Conservation (phyloP, 2,797 vertebrate species). For the Poecilia picta region DNA sequence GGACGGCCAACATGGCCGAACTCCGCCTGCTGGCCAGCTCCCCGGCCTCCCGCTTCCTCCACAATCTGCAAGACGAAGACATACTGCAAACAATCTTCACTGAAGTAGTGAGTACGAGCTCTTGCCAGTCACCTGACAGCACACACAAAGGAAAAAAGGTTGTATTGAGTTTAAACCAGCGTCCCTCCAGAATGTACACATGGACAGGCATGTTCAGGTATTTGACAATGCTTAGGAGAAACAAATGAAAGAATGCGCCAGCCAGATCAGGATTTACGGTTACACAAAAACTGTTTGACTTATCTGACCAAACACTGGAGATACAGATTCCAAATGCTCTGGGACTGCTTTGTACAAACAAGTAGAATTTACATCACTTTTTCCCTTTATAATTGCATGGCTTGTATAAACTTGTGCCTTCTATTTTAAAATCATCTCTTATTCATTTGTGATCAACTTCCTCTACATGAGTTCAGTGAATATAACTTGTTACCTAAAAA, state of each 20-base stretch:
- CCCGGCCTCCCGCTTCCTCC: constrained; percentile 85
- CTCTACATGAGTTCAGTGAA: background rate
- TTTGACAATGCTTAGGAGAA: constrained; percentile 43
- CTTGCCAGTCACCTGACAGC: constrained; percentile 34
- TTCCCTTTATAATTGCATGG: background rate
- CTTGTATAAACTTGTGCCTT: background rate
- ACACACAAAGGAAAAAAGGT: constrained; percentile 3
- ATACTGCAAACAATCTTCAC: constrained; percentile 83
- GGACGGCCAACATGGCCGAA: constrained; percentile 85
- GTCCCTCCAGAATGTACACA: constrained; percentile 31
- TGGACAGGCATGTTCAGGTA: constrained; percentile 53
- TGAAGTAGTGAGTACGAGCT: constrained; percentile 84
- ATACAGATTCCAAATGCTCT: constrained; percentile 1
- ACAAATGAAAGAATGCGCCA: constrained; percentile 44
- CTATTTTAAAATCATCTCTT: background rate
- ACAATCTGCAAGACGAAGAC: constrained; percentile 87
- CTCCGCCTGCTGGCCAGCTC: constrained; percentile 87
- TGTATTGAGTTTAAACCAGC: constrained; percentile 36
- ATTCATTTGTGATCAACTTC: background rate
- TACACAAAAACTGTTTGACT: constrained; percentile 25
- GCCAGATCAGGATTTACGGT: constrained; percentile 26
- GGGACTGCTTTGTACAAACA: constrained; percentile 3
- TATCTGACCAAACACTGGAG: background rate
- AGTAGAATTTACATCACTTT: background rate
- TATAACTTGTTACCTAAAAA: background rate